phyloP scores from a whole-genome alignment of 1,140 invertebrate genomes.

The Bilobella aurantiaca region DNA sequence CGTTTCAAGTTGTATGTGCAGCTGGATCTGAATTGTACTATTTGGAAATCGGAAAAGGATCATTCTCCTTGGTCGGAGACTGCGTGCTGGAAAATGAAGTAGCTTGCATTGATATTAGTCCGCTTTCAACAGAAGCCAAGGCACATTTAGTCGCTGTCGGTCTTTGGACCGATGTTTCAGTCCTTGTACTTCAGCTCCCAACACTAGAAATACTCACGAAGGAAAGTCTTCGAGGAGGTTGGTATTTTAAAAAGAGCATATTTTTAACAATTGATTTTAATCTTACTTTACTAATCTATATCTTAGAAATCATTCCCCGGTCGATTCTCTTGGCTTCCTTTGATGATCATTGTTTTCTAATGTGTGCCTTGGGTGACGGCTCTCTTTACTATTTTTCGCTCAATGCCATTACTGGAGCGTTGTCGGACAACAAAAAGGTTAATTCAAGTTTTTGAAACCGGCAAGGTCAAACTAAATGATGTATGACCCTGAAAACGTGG shows the following conservation, averaged over 20 bases:
- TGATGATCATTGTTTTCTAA: conserved; percentile 79
- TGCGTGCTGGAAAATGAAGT: conserved; percentile 80
- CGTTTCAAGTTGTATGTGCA: conserved; percentile 72
- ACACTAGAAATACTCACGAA: conserved; percentile 64
- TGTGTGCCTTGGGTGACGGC: conserved; percentile 92
- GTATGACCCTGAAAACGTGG: too few species aligned
- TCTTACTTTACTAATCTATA: conserved; percentile 23
- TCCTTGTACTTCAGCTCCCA: conserved; percentile 69
- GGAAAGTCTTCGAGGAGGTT: conserved; percentile 75
- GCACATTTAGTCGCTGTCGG: conserved; percentile 79
- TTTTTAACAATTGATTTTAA: conserved; percentile 11
- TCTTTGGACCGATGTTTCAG: conserved; percentile 94
- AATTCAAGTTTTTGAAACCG: conserved; percentile 18
- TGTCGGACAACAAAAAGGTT: conserved; percentile 74
- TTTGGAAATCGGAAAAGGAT: conserved; percentile 61
- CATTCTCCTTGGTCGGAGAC: conserved; percentile 53
- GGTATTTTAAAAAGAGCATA: conserved; percentile 18
- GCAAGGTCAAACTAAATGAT: too few species aligned
- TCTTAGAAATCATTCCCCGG: conserved; percentile 81
- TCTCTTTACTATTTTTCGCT: conserved; percentile 93
- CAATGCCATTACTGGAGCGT: conserved; percentile 55
- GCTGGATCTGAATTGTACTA: conserved; percentile 82
- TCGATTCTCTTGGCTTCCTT: conserved; percentile 90
- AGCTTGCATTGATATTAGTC: conserved; percentile 89
- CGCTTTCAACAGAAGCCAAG: conserved; percentile 52